These are phyloP conservation scores for Antheraea yamamai DNA, from an alignment of 2,888 invertebrate species.

Conservation along the genomic window DNA sequence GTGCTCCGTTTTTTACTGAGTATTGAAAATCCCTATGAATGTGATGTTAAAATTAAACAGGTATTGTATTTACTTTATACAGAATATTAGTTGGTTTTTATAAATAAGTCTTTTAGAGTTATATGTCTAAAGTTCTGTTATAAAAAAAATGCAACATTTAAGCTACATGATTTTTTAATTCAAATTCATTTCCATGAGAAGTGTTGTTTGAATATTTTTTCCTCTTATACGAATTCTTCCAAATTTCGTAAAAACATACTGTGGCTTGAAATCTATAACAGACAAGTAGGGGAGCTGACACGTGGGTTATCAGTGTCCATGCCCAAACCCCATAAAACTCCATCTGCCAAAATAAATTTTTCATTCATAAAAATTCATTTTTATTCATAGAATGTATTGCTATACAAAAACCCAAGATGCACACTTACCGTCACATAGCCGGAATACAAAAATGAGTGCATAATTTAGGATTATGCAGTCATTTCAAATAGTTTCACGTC, in stretches of 20 bases:
- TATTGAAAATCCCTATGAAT: too few relatives aligned
- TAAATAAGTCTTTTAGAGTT: not conserved
- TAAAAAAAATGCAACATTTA: conserved; percentile 39
- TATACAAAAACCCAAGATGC: too few relatives aligned
- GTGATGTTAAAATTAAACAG: too few relatives aligned
- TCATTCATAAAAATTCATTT: not conserved
- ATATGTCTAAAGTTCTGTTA: not conserved
- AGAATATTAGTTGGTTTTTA: not conserved
- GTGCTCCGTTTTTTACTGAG: too few relatives aligned
- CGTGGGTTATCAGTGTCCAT: conserved; percentile 88
- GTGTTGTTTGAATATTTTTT: conserved; percentile 50
- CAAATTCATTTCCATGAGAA: conserved; percentile 53
- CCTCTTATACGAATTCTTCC: conserved; percentile 88
- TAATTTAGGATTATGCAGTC: too few relatives aligned
- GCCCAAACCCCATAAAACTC: conserved; percentile 87
- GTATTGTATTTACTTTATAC: not conserved
- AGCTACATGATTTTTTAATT: conserved; percentile 68
- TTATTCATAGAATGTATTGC: too few relatives aligned
- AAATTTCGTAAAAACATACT: conserved; percentile 88
- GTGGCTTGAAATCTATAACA: conserved; percentile 90
- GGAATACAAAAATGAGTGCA: too few relatives aligned
- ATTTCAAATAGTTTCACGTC: too few relatives aligned
- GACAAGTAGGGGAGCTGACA: conserved; percentile 86
- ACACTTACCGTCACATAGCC: too few relatives aligned
- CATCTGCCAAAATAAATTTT: conserved; percentile 58